Evolutionary conservation across 2,797 vertebrate genomes (phyloP), one percentile per base, ranked within the genome.

Genomic region (Phalloptychus januarius): DNA sequence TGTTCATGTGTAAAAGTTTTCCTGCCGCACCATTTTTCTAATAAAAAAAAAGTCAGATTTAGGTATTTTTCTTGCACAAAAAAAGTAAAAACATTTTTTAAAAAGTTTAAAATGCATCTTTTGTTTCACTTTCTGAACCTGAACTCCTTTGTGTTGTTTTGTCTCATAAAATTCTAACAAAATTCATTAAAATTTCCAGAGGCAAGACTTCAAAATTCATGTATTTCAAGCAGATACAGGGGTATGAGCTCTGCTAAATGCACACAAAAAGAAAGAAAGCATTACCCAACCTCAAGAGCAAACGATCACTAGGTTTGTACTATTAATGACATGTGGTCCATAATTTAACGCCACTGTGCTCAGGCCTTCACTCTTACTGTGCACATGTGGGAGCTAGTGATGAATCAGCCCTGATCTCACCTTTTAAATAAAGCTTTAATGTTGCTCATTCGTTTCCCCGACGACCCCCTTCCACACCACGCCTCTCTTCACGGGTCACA

Each of bases 321-420:
- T 75, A 54, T 72, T 72, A 73, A 75, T 70, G 45, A 72, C 75
- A 78, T 75, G 61, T 75, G 79, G 83, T 78, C 79, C 74, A 88
- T 86, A 46, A 88, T 91, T 91, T 90, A 87, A 90, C 77, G 50
- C 84, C 46, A 72, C 72, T 28, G 36, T 72, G 87, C 81, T 82
- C 79, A 15, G 70, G 58, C 71, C 72, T 38, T 50, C 7, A 88
- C 84, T 86, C 40, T 33, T 15, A 20, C 20, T 71, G 16, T 44
- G 67, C 25, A 70, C 40, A 44, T 44, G 65, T 44, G 11, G 40
- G 11, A 5, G 65, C 8, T 4, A n/a, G 23, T 28, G 67, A 44
- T 25, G 38, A n/a, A 69, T 42, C 65, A 42, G 3, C 12, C 38
- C 38, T 44, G 65, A n/a, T 13, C 65, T 69, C 65, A 3, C 23